Conservation (phyloP, 2,888 invertebrate genomes). For the Agonum fuliginosum region DNA sequence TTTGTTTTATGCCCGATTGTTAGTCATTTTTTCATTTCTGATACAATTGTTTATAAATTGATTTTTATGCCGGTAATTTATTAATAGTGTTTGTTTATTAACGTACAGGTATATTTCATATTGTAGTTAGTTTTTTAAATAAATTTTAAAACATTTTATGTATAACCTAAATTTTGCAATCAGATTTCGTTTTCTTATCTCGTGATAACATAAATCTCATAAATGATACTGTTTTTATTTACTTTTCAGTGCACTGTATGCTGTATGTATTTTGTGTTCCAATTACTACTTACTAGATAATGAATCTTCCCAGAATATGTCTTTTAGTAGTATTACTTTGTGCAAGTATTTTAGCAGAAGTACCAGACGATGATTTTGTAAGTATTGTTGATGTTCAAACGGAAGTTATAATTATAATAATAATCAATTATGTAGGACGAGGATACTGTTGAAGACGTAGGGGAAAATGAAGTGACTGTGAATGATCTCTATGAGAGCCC, state of each 20-base stretch:
- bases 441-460: conserved; percentile 65
- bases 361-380: conserved; percentile 39
- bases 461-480: conserved; percentile 71
- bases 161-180: conserved; percentile 17
- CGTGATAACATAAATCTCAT: neutral
- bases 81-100: neutral
- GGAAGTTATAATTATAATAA: conserved; percentile 9
- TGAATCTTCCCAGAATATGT: conserved; percentile 54
- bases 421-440: conserved; percentile 34
- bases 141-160: neutral
- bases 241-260: conserved; percentile 32
- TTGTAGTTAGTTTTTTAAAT: neutral
- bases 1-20: conserved; percentile 5
- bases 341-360: conserved; percentile 30
- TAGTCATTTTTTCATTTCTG: conserved; percentile 25
- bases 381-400: conserved; percentile 28
- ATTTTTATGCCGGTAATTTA: conserved; percentile 29
- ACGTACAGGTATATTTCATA: neutral
- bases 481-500: conserved; percentile 84
- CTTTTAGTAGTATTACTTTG: conserved; percentile 55
- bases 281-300: conserved; percentile 38
- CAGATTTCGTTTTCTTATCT: conserved; percentile 32
- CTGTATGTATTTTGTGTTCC: conserved; percentile 12
- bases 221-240: conserved; percentile 23
- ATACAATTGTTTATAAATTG: conserved; percentile 20